phyloP scores from a whole-genome alignment of 2,113 vertebrate species.

The Cyanoderma ruficeps region DNA sequence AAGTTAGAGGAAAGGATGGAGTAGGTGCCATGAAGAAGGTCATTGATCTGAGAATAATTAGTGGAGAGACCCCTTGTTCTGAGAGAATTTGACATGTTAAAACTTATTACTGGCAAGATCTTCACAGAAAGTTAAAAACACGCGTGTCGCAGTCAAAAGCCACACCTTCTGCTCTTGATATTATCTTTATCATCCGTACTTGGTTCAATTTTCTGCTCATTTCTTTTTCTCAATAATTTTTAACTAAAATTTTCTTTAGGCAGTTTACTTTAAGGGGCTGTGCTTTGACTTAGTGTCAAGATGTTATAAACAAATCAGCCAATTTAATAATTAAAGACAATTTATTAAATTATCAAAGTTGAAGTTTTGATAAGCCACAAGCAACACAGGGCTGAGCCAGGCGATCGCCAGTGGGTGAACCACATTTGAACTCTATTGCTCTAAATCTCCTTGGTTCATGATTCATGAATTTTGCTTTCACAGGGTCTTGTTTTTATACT shows the following conservation, averaged over 20 bases:
- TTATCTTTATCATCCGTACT: rapidly evolving
- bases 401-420: too few species aligned
- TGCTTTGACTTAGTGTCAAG: background rate
- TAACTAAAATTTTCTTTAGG: background rate
- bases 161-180: background rate
- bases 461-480: too few species aligned
- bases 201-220: background rate
- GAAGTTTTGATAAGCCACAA: too few species aligned
- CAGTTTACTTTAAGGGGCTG: background rate
- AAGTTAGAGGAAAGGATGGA: background rate
- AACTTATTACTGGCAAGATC: background rate
- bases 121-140: background rate
- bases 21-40: background rate
- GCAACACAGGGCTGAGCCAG: too few species aligned
- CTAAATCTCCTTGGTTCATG: too few species aligned
- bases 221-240: background rate
- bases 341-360: too few species aligned
- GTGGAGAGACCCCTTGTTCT: background rate
- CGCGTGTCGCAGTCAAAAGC: rapidly evolving
- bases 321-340: too few species aligned
- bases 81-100: background rate
- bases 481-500: too few species aligned
- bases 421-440: too few species aligned
- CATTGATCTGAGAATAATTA: background rate
- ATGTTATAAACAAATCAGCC: too few species aligned